Evolutionary conservation across 2,888 invertebrate genomes (phyloP), one percentile per base, ranked within the genome.

Genomic region (Campopleginae sp.): DNA sequence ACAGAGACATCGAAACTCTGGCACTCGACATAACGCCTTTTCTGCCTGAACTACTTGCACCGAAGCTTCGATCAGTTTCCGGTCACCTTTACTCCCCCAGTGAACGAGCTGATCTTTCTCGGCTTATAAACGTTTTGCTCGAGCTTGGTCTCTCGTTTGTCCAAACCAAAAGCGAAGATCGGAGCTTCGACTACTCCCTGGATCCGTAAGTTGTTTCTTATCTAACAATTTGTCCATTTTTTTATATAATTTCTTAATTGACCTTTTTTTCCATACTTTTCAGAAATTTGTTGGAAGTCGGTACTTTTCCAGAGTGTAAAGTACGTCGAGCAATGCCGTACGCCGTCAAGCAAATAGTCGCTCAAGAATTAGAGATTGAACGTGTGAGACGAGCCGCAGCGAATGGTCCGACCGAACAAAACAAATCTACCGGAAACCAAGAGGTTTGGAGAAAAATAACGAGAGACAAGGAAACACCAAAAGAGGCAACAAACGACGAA

Each of bases 71-170:
- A n/a, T 91, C 92, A 31, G 89, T 93, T 44, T 96, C 95, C 87
- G 94, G 94, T 14, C 96, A 98, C 94, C 93, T 98, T 74, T 98
- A 97, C 94, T 97, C 96, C 27, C 94, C 95, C 3, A 94, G 95
- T 85, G 98, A 98, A 94, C 96, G 96, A 74, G 94, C 94, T 17
- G 96, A 96, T 61, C 92, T 99, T 44, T 92, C 94, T 0, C 94
- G 96, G 38, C 96, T 98, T 42, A 97, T 98, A 14, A 95, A 96
- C 87, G 95, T 97, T 0, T 97, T 99, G 98, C 96, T 98, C 71
- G 97, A 98, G 92, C 97, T 98, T 94, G 98, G 98, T 84, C 94
- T 99, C 86, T 96, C 96, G 78, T 98, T 98, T 93, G 94, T 96
- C 0, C 99, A 99, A 93, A 96, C 97, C 84, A 96, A 97, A 77